phyloP scores from a whole-genome alignment of 2,888 invertebrate species.

The Stenotaenia linearis region DNA sequence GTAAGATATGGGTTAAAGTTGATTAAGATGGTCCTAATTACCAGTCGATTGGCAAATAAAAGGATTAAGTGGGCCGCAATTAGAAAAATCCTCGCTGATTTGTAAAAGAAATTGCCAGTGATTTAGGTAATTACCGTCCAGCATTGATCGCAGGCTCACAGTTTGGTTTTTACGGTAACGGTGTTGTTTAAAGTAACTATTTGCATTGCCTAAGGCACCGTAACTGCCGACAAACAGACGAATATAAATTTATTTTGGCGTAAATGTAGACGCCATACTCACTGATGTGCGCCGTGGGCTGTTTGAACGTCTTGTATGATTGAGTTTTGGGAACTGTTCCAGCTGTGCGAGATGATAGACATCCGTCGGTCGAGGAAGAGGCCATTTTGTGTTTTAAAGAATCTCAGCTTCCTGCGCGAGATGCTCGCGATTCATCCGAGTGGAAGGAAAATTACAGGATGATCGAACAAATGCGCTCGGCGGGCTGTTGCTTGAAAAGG shows the following conservation, averaged over 20 bases:
- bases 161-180: not conserved
- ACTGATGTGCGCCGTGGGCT: not conserved
- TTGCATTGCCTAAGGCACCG: not conserved
- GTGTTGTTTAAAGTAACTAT: not conserved
- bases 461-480: not conserved
- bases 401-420: not conserved
- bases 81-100: not conserved
- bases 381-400: slow-evolving; percentile 22
- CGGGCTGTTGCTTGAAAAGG: not conserved
- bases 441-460: slow-evolving; percentile 7
- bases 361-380: not conserved
- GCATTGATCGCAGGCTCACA: not conserved
- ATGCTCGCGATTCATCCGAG: not conserved
- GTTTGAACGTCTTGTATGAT: slow-evolving; percentile 12
- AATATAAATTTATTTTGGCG: slow-evolving; percentile 8
- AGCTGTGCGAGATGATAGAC: slow-evolving; percentile 19
- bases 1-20: not conserved
- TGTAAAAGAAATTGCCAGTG: not conserved
- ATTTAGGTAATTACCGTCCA: too few species aligned
- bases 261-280: not conserved
- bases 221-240: not conserved
- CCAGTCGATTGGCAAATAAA: not conserved
- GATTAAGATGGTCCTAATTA: not conserved
- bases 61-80: not conserved
- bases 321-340: slow-evolving; percentile 17